A percentile compares a stretch with the other conserved stretches of the same genome.
Conservation (phyloP, 2,797 vertebrate species). For the Enteromius thamalakanensis region DNA sequence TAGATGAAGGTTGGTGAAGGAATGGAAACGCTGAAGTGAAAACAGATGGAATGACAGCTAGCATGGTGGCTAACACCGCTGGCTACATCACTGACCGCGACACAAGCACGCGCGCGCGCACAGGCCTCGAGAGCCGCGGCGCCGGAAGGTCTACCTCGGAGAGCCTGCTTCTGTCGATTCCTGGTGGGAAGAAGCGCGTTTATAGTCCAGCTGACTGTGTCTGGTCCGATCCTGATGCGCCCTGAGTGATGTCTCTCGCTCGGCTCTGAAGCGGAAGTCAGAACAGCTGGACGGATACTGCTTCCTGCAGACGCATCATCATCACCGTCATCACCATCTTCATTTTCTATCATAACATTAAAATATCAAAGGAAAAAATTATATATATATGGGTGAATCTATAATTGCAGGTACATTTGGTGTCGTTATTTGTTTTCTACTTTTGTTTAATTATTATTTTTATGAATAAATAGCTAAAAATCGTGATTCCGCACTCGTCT, state of each 20-base stretch:
- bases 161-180: neutral
- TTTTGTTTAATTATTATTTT: no score
- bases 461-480: no score
- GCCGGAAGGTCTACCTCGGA: slow-evolving; percentile 2
- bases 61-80: slow-evolving; percentile 32
- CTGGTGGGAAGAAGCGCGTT: neutral
- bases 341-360: neutral
- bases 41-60: slow-evolving; percentile 44
- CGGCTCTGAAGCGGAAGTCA: slow-evolving; percentile 30
- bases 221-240: neutral
- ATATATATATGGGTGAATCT: no score
- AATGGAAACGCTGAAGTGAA: slow-evolving; percentile 10
- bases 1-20: neutral
- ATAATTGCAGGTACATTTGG: no score
- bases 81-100: slow-evolving; percentile 17
- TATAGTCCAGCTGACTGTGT: neutral
- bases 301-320: slow-evolving; percentile 20
- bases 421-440: no score
- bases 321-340: neutral
- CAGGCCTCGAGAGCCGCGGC: neutral
- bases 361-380: neutral
- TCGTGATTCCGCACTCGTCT: no score
- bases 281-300: slow-evolving; percentile 5
- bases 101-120: neutral
- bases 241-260: neutral